Percentiles rank a stretch among this genome's conserved stretches.
phyloP scores from a whole-genome alignment of 2,113 vertebrate species.

The Mormoops blainvillei region DNA sequence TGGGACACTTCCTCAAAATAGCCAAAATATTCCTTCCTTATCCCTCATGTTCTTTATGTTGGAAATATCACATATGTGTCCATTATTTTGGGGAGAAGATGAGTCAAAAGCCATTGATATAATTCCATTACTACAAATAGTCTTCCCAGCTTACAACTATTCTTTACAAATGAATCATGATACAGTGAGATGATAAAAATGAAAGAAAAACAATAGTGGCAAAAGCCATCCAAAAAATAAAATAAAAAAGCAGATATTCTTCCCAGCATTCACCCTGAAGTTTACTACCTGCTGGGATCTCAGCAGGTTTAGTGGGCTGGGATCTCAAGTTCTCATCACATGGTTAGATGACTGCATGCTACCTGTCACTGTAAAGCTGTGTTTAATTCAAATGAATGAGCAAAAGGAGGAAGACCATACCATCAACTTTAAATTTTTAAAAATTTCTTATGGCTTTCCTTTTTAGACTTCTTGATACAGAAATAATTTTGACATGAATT shows the following conservation, averaged over 20 bases:
- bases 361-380: background rate
- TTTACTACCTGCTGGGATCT: background rate
- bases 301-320: background rate
- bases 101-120: background rate
- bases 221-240: background rate
- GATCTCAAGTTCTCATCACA: background rate
- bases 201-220: background rate
- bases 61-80: background rate
- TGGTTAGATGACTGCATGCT: background rate
- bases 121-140: background rate
- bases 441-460: background rate
- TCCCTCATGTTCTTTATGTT: background rate
- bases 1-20: background rate
- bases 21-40: background rate
- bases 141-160: background rate
- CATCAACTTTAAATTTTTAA: background rate
- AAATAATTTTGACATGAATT: background rate
- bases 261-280: background rate
- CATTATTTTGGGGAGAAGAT: background rate
- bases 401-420: background rate
- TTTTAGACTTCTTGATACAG: background rate
- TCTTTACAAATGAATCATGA: background rate
- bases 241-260: background rate
- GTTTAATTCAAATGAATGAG: constrained; percentile 16
- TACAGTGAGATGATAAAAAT: background rate